Percentiles rank a stretch among this genome's conserved stretches.
Conservation (phyloP, 2,888 invertebrate species). For the Galerucella calmariensis region DNA sequence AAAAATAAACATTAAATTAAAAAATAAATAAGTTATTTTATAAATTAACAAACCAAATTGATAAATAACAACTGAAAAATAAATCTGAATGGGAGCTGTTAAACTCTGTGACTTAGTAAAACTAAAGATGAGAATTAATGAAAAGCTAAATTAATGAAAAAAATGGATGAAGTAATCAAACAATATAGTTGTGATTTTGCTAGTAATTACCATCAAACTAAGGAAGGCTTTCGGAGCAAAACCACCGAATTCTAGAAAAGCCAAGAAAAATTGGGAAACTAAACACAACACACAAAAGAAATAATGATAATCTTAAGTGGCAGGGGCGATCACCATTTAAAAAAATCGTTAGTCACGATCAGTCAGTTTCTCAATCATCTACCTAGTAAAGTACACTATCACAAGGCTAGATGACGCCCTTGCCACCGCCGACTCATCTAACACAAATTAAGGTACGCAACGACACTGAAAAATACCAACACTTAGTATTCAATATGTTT, state of each 20-base stretch:
- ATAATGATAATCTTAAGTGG: slow-evolving; percentile 51
- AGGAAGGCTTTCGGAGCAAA: slow-evolving; percentile 61
- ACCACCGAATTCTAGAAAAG: slow-evolving; percentile 60
- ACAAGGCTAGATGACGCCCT: slow-evolving; percentile 53
- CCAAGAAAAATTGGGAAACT: slow-evolving; percentile 56
- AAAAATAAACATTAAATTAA: slow-evolving; percentile 52
- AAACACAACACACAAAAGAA: slow-evolving; percentile 63
- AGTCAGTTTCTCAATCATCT: slow-evolving; percentile 48
- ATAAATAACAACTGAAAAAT: slow-evolving; percentile 52
- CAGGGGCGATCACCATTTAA: slow-evolving; percentile 48
- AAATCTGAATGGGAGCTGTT: slow-evolving; percentile 39
- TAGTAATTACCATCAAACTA: slow-evolving; percentile 60
- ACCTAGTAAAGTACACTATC: slow-evolving; percentile 52
- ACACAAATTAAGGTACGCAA: slow-evolving; percentile 56
- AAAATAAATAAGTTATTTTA: slow-evolving; percentile 49
- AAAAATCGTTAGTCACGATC: slow-evolving; percentile 48
- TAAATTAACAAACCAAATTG: slow-evolving; percentile 52
- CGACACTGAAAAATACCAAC: slow-evolving; percentile 52
- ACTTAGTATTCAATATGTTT: slow-evolving; percentile 18
- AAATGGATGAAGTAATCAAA: slow-evolving; percentile 15
- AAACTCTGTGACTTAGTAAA: slow-evolving; percentile 24
- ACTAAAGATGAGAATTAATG: slow-evolving; percentile 41
- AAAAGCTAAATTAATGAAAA: slow-evolving; percentile 37
- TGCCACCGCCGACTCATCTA: slow-evolving; percentile 48
- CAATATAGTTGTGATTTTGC: slow-evolving; percentile 60